Conservation (phyloP, 2,113 vertebrate species). For the Takifugu bimaculatus region DNA sequence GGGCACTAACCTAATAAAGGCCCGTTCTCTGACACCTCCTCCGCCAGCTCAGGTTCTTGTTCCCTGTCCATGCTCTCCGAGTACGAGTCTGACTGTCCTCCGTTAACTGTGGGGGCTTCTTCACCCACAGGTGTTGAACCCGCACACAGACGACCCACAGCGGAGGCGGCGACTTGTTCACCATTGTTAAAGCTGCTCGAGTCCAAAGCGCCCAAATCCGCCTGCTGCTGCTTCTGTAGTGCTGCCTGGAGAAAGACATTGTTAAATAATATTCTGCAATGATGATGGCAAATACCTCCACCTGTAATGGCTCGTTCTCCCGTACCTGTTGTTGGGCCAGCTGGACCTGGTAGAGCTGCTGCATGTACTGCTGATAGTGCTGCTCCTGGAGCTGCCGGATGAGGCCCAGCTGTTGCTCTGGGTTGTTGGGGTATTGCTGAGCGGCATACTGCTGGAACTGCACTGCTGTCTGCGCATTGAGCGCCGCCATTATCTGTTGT, state of each 20-base stretch:
- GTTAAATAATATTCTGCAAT: neutral
- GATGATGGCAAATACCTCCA: no score
- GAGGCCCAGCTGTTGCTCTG: conserved; percentile 92
- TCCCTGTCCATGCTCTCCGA: conserved; percentile 83
- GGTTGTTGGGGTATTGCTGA: conserved; percentile 95
- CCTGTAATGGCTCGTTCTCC: no score
- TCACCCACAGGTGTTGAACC: conserved; percentile 63
- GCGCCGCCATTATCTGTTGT: conserved; percentile 97
- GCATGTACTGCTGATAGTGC: conserved; percentile 99
- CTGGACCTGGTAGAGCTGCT: conserved; percentile 98
- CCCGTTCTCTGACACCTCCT: conserved; percentile 91
- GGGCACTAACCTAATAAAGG: conserved; percentile 79
- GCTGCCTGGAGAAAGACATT: conserved; percentile 77
- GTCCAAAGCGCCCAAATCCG: conserved; percentile 73
- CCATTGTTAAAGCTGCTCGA: conserved; percentile 56
- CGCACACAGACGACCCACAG: conserved; percentile 40
- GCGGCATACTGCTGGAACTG: conserved; percentile 99
- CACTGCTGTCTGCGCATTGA: conserved; percentile 95
- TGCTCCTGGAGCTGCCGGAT: conserved; percentile 98
- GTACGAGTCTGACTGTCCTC: conserved; percentile 84
- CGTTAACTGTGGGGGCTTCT: conserved; percentile 82
- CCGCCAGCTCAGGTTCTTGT: conserved; percentile 81
- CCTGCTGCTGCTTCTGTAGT: conserved; percentile 88
- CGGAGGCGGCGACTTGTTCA: conserved; percentile 41
- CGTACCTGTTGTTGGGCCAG: conserved; percentile 94